These are phyloP conservation scores for Misgurnus mizolepis DNA, from an alignment of 2,113 vertebrate genomes.

Conservation along the genomic window DNA sequence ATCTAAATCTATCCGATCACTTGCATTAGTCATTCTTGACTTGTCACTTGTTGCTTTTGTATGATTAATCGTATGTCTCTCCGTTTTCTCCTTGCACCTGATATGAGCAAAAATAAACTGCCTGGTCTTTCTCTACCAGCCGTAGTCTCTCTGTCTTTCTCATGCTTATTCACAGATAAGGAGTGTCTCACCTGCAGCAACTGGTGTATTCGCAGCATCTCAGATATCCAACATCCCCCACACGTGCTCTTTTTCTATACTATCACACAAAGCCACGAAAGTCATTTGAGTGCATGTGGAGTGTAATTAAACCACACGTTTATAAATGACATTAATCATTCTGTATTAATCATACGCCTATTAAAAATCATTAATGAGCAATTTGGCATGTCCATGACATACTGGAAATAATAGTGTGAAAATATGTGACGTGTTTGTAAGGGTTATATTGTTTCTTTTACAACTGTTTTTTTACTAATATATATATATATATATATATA, in stretches of 20 bases:
- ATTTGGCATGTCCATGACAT: neutral
- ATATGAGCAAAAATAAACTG: neutral
- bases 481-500: too few species aligned
- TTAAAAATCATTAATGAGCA: neutral
- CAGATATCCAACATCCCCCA: slow-evolving; percentile 20
- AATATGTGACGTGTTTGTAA: neutral
- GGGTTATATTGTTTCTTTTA: too few species aligned
- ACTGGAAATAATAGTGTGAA: neutral
- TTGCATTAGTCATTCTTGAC: slow-evolving; percentile 28
- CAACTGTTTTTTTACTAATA: too few species aligned
- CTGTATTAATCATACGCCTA: neutral
- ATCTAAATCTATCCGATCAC: slow-evolving; percentile 10
- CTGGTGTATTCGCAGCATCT: neutral
- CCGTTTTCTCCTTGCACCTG: neutral
- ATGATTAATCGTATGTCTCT: neutral
- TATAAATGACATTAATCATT: neutral
- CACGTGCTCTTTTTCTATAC: neutral
- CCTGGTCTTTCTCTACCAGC: neutral
- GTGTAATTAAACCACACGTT: neutral
- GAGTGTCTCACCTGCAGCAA: slow-evolving; percentile 28
- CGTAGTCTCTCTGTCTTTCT: neutral
- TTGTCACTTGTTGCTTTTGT: neutral
- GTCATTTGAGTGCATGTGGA: neutral
- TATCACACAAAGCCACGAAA: neutral
- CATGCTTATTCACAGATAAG: slow-evolving; percentile 21